Percentiles rank a stretch among this genome's conserved stretches.
These are phyloP conservation scores for Sialis fuliginosa DNA, from an alignment of 2,888 invertebrate species.

Conservation along the genomic window DNA sequence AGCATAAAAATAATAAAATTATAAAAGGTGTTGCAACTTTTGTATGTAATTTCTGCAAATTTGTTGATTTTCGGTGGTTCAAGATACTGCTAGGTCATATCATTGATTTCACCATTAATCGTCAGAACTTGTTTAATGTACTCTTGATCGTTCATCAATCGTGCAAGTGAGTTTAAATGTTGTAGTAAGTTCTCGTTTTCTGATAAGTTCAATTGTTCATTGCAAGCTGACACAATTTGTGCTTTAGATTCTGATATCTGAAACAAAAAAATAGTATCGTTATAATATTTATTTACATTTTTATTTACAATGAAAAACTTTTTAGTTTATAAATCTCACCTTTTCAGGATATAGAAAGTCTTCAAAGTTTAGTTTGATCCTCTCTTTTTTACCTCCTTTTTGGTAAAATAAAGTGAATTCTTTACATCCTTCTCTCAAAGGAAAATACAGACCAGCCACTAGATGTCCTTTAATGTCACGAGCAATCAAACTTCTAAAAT, in stretches of 20 bases:
- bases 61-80: slow-evolving; percentile 1
- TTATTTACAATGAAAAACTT: neutral
- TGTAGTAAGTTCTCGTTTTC: slow-evolving; percentile 40
- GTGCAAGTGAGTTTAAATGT: slow-evolving; percentile 45
- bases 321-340: slow-evolving; percentile 23
- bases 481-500: slow-evolving; percentile 61
- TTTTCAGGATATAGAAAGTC: slow-evolving; percentile 39
- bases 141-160: slow-evolving; percentile 46
- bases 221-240: slow-evolving; percentile 47
- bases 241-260: slow-evolving; percentile 42
- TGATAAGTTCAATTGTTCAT: slow-evolving; percentile 50
- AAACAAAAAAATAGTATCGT: slow-evolving; percentile 10
- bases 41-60: neutral
- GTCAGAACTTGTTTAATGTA: slow-evolving; percentile 61
- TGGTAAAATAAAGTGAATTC: slow-evolving; percentile 70
- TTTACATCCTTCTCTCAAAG: slow-evolving; percentile 35
- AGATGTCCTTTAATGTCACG: slow-evolving; percentile 72
- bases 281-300: neutral
- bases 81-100: slow-evolving; percentile 31
- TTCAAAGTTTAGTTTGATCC: slow-evolving; percentile 58
- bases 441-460: slow-evolving; percentile 72
- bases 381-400: slow-evolving; percentile 42
- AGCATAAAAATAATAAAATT: slow-evolving; percentile 2
- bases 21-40: neutral
- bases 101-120: slow-evolving; percentile 66